Evolutionary conservation across 2,888 invertebrate genomes (phyloP), one percentile per base, ranked within the genome.

Genomic region (Scotopteryx bipunctaria): DNA sequence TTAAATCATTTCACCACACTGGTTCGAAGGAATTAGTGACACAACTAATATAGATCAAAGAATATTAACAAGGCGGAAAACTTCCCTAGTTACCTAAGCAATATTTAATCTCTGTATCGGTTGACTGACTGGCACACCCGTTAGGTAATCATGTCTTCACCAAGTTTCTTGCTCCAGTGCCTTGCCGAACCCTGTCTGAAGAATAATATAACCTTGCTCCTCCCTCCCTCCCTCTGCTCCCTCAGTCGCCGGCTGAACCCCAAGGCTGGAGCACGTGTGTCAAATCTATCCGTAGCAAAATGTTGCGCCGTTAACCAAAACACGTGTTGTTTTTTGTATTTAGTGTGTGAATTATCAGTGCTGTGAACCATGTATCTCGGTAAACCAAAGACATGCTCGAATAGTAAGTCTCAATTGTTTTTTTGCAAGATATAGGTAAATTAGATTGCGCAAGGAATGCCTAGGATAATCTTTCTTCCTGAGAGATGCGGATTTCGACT

Each of bases 351-450:
- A 32, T 27, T 27, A 23, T 45, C 31, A 33, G 27, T 21, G 40
- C 17, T 15, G 45, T 55, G 59, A 58, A 71, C 59, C 35, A 84
- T 83, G 83, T 85, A 81, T 73, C 73, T 65, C 17, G 80, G 83
- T 9, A 87, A 83, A 67, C 66, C 72, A 17, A 73, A 77, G 40
- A 85, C 81, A 0, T 51, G 51, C 8, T 87, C 86, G 1, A 80
- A 84, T 58, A 59, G 86, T 87, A 71, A 86, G 86, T 81, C 23
- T n/a, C 8, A 11, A 21, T 19, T 21, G 2, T 6, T 11, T 42
- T 3, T 16, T 32, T 25, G 11, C 33, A 31, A n/a, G n/a, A n/a
- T n/a, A n/a, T n/a, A n/a, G n/a, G n/a, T n/a, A n/a, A n/a, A n/a
- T n/a, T n/a, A n/a, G n/a, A n/a, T n/a, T n/a, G n/a, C n/a, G n/a